A percentile compares a stretch with the other conserved stretches of the same genome.
Conservation (phyloP, 1,140 invertebrate genomes). For the Dryas iulia region DNA sequence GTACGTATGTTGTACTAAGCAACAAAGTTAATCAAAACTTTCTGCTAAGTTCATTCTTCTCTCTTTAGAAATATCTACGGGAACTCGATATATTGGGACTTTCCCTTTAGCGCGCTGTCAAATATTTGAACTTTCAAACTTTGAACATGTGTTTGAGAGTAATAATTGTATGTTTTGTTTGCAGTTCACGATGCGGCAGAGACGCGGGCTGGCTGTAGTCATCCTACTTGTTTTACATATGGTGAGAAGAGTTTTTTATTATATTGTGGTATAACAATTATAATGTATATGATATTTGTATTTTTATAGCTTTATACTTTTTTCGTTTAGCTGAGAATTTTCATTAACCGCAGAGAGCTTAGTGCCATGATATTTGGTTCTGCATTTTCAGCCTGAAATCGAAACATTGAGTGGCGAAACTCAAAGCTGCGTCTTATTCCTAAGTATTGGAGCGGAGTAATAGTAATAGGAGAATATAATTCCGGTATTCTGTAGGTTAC, state of each 20-base stretch:
- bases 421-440: too few species aligned
- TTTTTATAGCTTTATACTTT: too few species aligned
- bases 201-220: constrained; percentile 51
- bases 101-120: constrained; percentile 35
- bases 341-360: too few species aligned
- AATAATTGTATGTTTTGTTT: constrained; percentile 50
- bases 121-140: constrained; percentile 40
- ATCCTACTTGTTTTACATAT: constrained; percentile 67
- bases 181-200: constrained; percentile 67
- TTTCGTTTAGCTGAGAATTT: too few species aligned
- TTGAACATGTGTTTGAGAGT: constrained; percentile 5
- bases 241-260: constrained; percentile 60
- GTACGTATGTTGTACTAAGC: not conserved
- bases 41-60: not conserved
- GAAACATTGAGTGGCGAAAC: too few species aligned
- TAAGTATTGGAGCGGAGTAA: too few species aligned
- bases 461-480: too few species aligned
- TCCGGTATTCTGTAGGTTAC: too few species aligned
- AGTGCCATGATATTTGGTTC: too few species aligned
- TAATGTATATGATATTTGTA: too few species aligned
- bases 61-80: constrained; percentile 10
- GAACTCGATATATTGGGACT: constrained; percentile 32
- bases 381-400: too few species aligned
- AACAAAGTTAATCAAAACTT: not conserved
- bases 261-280: too few species aligned